Percentiles rank a stretch among this genome's conserved stretches.
These are phyloP conservation scores for Archaeoteleia sp. DNA, from an alignment of 2,888 invertebrate species.

Conservation along the genomic window DNA sequence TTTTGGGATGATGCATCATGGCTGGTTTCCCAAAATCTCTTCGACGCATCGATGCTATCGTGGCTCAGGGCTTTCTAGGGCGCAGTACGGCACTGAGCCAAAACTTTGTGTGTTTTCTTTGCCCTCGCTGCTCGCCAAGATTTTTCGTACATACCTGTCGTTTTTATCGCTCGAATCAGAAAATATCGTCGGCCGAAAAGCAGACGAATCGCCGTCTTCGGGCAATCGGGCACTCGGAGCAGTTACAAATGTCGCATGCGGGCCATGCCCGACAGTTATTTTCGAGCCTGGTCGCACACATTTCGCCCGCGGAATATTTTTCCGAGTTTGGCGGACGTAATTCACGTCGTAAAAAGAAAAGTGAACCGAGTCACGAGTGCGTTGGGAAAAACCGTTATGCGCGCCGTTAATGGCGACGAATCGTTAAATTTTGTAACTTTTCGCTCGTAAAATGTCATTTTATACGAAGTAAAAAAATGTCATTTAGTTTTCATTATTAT, in stretches of 20 bases:
- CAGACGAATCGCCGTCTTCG: slow-evolving; percentile 24
- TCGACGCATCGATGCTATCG: too few species aligned
- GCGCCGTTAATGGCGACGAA: too few species aligned
- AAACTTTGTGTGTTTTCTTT: slow-evolving; percentile 34
- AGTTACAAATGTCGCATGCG: slow-evolving; percentile 15
- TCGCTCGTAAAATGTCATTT: too few species aligned
- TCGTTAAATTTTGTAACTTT: too few species aligned
- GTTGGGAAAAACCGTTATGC: too few species aligned
- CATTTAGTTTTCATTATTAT: too few species aligned
- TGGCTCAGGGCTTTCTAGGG: too few species aligned
- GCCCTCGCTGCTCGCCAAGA: slow-evolving; percentile 31
- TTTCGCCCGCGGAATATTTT: background rate
- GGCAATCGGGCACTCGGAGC: slow-evolving; percentile 12
- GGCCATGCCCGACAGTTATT: slow-evolving; percentile 3
- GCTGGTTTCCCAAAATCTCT: too few species aligned
- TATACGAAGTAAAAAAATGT: too few species aligned
- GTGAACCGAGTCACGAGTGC: too few species aligned
- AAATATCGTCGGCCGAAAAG: slow-evolving; percentile 35
- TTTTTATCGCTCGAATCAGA: slow-evolving; percentile 36
- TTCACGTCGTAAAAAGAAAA: slow-evolving; percentile 9
- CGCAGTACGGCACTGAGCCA: too few species aligned
- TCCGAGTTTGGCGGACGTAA: background rate
- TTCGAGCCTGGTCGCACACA: slow-evolving; percentile 1
- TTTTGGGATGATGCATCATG: too few species aligned
- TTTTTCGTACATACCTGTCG: slow-evolving; percentile 40